Conservation (phyloP, 2,888 invertebrate species). For the Diloba caeruleocephala region DNA sequence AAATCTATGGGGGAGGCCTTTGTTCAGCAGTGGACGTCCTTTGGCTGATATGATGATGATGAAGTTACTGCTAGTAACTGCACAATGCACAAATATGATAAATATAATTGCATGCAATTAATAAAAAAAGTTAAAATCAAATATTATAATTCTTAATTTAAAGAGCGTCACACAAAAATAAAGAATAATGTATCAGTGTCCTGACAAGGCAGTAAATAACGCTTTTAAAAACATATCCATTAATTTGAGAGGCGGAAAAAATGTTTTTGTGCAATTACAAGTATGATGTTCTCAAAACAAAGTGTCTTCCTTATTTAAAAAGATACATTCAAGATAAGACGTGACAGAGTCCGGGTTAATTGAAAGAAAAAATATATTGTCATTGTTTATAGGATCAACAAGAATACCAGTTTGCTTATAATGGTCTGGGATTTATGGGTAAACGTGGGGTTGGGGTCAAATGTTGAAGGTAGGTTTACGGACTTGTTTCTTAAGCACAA, state of each 20-base stretch:
- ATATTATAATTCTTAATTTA: conserved; percentile 6
- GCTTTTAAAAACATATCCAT: conserved; percentile 41
- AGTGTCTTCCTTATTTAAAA: conserved; percentile 47
- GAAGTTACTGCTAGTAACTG: no score
- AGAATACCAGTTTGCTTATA: not conserved
- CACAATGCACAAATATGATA: not conserved
- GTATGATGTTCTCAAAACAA: conserved; percentile 31
- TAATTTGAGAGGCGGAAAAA: conserved; percentile 46
- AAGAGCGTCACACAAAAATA: conserved; percentile 28
- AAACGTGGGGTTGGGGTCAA: no score
- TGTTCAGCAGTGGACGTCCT: no score
- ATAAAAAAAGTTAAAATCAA: no score
- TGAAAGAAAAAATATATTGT: conserved; percentile 17
- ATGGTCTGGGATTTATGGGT: no score
- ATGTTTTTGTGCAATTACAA: conserved; percentile 24
- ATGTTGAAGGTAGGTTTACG: no score
- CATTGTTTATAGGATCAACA: conserved; percentile 30
- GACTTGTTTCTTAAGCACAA: no score
- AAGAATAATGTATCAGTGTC: conserved; percentile 33
- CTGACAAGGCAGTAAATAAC: conserved; percentile 34
- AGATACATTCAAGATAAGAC: conserved; percentile 37
- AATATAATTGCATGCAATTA: conserved; percentile 3
- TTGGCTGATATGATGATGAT: no score
- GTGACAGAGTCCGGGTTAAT: conserved; percentile 44
- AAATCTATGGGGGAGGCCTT: no score